Conservation (phyloP, 2,888 invertebrate species). For the Deladenus siricidicola region DNA sequence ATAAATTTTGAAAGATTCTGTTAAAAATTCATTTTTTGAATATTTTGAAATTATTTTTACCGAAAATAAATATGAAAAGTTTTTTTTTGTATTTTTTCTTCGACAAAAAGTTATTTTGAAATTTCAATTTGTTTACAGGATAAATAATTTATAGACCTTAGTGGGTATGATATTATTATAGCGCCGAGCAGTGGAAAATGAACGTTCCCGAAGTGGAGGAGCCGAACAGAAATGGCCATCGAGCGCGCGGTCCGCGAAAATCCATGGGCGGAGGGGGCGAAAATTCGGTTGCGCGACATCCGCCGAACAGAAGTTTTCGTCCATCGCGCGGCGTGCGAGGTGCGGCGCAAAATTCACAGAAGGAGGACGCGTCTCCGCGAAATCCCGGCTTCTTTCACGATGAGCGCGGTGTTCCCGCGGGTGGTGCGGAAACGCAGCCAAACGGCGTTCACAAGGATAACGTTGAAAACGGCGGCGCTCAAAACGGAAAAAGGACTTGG, state of each 20-base stretch:
- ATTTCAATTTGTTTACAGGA: too few species aligned
- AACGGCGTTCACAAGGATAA: too few species aligned
- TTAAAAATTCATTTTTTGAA: too few species aligned
- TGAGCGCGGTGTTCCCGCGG: not conserved
- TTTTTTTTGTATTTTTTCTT: too few species aligned
- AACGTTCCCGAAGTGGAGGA: slow-evolving; percentile 3
- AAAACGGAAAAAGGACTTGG: too few species aligned
- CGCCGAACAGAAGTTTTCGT: not conserved
- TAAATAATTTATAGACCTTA: too few species aligned
- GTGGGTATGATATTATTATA: not conserved
- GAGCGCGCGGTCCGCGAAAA: not conserved
- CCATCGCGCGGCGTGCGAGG: not conserved
- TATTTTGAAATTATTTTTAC: too few species aligned
- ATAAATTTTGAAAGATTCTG: too few species aligned
- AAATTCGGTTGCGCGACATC: not conserved
- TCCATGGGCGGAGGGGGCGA: too few species aligned
- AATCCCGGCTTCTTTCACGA: slow-evolving; percentile 10
- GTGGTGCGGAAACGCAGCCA: not conserved
- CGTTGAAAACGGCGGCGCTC: too few species aligned
- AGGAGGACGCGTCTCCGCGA: not conserved
- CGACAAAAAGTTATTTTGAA: too few species aligned
- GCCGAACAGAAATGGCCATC: not conserved
- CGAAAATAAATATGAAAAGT: too few species aligned
- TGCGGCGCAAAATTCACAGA: not conserved
- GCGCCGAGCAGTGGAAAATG: slow-evolving; percentile 6